phyloP scores from a whole-genome alignment of 2,888 invertebrate genomes.

The Phorcus lineatus region DNA sequence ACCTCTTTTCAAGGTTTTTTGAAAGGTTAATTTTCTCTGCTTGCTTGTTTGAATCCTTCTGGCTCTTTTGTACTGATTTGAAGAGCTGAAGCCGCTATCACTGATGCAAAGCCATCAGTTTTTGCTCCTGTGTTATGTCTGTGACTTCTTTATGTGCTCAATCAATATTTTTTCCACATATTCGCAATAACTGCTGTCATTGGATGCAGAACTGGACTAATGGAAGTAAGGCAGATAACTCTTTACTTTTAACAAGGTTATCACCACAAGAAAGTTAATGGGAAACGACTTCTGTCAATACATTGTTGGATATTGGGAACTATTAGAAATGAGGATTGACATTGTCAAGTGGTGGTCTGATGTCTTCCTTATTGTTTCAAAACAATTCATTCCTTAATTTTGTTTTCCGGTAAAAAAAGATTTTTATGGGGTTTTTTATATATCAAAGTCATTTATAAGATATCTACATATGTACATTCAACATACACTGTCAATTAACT shows the following conservation, averaged over 20 bases:
- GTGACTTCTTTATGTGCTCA: constrained; percentile 1
- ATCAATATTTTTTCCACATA: not conserved
- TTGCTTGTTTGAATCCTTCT: not conserved
- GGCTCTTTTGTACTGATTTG: not conserved
- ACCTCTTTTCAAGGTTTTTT: no score
- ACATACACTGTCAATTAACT: no score
- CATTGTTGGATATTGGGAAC: no score
- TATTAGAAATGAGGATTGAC: no score
- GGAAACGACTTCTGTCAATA: not conserved
- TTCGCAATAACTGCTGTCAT: not conserved
- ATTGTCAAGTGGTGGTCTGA: no score
- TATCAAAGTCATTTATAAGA: no score
- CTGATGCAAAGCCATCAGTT: not conserved
- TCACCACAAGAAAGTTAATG: not conserved
- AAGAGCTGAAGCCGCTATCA: not conserved
- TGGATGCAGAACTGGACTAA: not conserved
- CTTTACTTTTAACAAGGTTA: not conserved
- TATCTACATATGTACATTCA: no score
- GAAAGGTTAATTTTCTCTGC: not conserved
- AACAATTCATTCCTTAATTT: no score
- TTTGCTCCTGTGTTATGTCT: constrained; percentile 3
- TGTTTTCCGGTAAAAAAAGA: no score
- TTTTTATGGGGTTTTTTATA: no score
- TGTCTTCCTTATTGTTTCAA: no score
- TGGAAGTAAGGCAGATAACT: constrained; percentile 1